Evolutionary conservation across 2,797 vertebrate species (phyloP), one percentile per base, ranked within the genome.

Genomic region (Eutrigla gurnardus): DNA sequence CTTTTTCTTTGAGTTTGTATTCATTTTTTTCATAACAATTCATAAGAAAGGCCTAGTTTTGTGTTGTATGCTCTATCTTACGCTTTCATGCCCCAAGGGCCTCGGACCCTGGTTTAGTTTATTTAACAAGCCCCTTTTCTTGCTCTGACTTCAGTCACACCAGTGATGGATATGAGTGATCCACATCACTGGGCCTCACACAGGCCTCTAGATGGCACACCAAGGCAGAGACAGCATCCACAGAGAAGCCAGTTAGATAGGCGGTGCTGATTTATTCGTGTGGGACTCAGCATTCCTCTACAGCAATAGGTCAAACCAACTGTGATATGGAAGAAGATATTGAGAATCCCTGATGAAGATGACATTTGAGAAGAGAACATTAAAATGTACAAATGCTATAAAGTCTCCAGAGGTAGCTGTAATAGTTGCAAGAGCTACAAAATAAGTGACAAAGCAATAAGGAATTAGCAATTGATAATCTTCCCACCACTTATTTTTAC

Each of bases 141-240:
- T 40, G 43, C 7, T 25, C 17, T 53, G 39, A 73, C 50, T 77
- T 62, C 2, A 75, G 59, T 73, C 65, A 25, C 62, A 65, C 72
- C 32, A 70, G 55, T 76, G 78, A 79, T 73, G 45, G 75, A 81
- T 82, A 57, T 71, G 50, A 83, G 43, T 77, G 72, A 83, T 76
- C 62, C 69, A 61, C 77, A 70, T 83, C 78, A 82, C 62, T 35
- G 69, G 83, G 82, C 81, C 86, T 80, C 75, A 35, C 45, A 69
- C 65, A 90, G 84, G 86, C 94, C 93, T 94, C 93, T 95, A 94
- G 94, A 93, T 93, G 94, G 93, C 94, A 93, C 88, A 93, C 86
- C 85, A 91, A 91, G 87, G 91, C 92, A 94, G 88, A 91, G 88
- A 79, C 92, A 89, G 66, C 69, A 33, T 72, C 83, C 49, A 74